Percentiles rank a stretch among this genome's conserved stretches.
These are phyloP conservation scores for Alligator mississippiensis DNA, from an alignment of 2,113 vertebrate species.

Conservation along the genomic window DNA sequence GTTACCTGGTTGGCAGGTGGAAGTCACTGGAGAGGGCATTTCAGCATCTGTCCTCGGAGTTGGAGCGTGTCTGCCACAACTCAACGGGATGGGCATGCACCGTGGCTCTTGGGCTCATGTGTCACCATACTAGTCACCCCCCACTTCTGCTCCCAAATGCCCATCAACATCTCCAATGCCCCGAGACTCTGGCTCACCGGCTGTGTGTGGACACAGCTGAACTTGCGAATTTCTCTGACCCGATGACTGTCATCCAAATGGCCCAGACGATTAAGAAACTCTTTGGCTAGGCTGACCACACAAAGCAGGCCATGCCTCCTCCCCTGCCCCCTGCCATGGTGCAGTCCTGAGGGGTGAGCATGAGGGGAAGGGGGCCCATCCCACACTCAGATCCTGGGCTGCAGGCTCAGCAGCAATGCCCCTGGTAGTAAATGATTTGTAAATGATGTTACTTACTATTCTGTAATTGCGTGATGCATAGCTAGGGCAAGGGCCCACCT, in stretches of 20 bases:
- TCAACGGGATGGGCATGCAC: fast-evolving
- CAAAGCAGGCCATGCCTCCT: conserved; percentile 84
- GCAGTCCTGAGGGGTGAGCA: not conserved
- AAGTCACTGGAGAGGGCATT: not conserved
- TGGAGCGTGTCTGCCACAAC: no score
- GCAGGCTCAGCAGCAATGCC: conserved; percentile 88
- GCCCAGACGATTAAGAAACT: conserved; percentile 97
- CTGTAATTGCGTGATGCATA: no score
- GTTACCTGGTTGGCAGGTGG: not conserved
- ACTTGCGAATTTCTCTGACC: conserved; percentile 91
- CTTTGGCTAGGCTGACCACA: conserved; percentile 88
- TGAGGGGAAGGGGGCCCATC: no score
- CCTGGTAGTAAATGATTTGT: conserved; percentile 5
- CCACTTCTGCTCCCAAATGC: conserved; percentile 80
- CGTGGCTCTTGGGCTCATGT: not conserved
- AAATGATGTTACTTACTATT: no score
- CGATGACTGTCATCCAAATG: conserved; percentile 93
- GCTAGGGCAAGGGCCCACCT: no score
- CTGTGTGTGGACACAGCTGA: conserved; percentile 92
- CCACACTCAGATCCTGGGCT: conserved; percentile 78
- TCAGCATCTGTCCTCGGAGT: not conserved
- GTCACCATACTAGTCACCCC: not conserved
- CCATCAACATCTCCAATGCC: conserved; percentile 93
- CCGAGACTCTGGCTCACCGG: conserved; percentile 93
- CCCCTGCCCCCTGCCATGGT: not conserved